These are phyloP conservation scores for Pocillopora meandrina DNA, from an alignment of 92 coral and sea anemone genomes.

Conservation along the genomic window DNA sequence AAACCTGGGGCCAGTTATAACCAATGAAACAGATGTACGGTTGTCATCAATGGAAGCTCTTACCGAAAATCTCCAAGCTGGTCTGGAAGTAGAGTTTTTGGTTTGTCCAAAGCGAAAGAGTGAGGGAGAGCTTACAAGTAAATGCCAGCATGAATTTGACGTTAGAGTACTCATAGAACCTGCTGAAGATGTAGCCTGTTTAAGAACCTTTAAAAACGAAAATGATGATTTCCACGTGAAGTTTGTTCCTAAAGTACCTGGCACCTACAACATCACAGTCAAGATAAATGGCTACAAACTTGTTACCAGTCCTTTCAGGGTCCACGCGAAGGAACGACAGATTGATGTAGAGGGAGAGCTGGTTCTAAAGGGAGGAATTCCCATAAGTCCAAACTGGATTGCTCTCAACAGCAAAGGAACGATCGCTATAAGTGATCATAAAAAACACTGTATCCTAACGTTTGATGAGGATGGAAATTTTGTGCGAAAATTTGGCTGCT, in stretches of 20 bases:
- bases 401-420: conserved; percentile 1
- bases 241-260: conserved; percentile 7
- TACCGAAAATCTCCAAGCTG: neutral
- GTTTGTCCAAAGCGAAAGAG: neutral
- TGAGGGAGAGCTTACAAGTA: neutral
- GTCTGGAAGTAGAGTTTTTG: neutral
- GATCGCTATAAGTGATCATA: neutral
- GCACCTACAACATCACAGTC: neutral
- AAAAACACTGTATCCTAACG: neutral
- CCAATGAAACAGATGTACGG: neutral
- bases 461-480: neutral
- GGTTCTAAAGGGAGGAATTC: neutral
- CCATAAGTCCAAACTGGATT: neutral
- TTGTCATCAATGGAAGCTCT: neutral
- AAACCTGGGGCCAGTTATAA: neutral
- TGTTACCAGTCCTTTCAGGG: neutral
- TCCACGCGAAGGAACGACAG: neutral
- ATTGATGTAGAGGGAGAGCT: neutral
- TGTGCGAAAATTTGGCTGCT: too few species aligned
- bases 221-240: neutral
- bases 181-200: neutral
- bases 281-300: neutral
- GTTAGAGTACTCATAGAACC: neutral
- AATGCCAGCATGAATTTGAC: neutral
- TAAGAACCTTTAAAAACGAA: neutral